Evolutionary conservation across 2,113 vertebrate species (phyloP), one percentile per base, ranked within the genome.

Genomic region (Oophaga pumilio): DNA sequence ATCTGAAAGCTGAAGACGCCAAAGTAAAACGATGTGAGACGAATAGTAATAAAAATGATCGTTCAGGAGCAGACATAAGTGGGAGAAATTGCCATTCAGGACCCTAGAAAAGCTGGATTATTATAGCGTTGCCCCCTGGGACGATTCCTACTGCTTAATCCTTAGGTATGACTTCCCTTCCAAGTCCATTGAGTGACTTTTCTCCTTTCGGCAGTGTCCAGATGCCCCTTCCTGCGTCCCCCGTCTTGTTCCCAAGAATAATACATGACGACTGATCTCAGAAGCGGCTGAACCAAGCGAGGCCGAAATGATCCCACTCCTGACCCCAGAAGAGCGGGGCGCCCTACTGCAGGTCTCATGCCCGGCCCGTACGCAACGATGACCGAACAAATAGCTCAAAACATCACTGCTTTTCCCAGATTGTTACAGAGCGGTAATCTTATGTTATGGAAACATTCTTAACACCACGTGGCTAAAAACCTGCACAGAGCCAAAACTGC

Each of bases 141-240:
- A 56, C 53, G 53, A 20, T 62, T 3, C 6, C 60, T 22, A 18
- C 20, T 62, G 20, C 20, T 22, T 17, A 14, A 4, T 5, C 4
- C 2, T 17, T 66, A 28, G 24, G 12, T 69, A 15, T 69, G 24
- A 28, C 28, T 15, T 15, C 66, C 11, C 4, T 28, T 14, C 24
- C 9, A n/a, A n/a, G 73, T 22, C 20, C 50, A 76, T 76, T 22
- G 8, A 11, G 2, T 76, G 24, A 10, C 43, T n/a, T n/a, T 71
- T 73, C 24, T 14, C 13, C 74, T 79, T 86, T 79, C 56, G 33
- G 56, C 62, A 49, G 57, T 7, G 26, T 74, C 59, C 84, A 86
- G 28, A 78, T 20, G 57, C 60, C 43, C 20, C 74, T 78, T 78
- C 84, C 84, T 50, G 57, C 15, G 57, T 11, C n/a, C 49, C 60